These are phyloP conservation scores for Antheraea mylitta DNA, from an alignment of 1,140 invertebrate genomes.

Conservation along the genomic window DNA sequence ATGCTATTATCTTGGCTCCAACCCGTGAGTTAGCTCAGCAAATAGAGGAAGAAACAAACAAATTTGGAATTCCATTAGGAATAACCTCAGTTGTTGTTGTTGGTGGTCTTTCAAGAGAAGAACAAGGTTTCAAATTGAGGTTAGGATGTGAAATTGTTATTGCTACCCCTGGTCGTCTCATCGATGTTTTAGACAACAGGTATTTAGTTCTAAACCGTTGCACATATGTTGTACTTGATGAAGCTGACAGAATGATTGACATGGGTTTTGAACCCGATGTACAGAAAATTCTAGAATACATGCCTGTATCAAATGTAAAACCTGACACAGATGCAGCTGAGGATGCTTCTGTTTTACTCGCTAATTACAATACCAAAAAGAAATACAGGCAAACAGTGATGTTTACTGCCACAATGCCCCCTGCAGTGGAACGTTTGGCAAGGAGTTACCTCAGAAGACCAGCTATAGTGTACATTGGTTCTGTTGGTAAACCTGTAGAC, in stretches of 20 bases:
- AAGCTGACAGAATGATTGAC: slow-evolving; percentile 99
- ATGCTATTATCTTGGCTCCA: slow-evolving; percentile 99
- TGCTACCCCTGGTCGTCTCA: slow-evolving; percentile 99
- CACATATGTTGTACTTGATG: slow-evolving; percentile 95
- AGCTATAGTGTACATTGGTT: slow-evolving; percentile 98
- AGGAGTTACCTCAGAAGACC: slow-evolving; percentile 96
- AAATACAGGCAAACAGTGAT: slow-evolving; percentile 99
- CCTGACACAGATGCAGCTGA: slow-evolving; percentile 99
- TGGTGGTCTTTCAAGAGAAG: slow-evolving; percentile 97
- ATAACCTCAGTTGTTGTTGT: slow-evolving; percentile 99
- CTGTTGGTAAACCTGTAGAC: slow-evolving; percentile 98
- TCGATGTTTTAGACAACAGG: slow-evolving; percentile 99
- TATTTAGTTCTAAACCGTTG: slow-evolving; percentile 98
- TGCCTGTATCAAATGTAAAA: slow-evolving; percentile 99
- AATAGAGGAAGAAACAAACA: slow-evolving; percentile 99
- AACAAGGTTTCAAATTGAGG: slow-evolving; percentile 97
- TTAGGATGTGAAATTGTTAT: slow-evolving; percentile 99
- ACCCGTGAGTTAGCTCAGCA: slow-evolving; percentile 99
- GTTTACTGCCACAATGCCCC: slow-evolving; percentile 99
- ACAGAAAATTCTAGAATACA: slow-evolving; percentile 98
- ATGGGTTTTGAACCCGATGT: slow-evolving; percentile 99
- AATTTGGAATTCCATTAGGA: slow-evolving; percentile 96
- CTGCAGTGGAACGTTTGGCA: slow-evolving; percentile 97
- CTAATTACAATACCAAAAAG: slow-evolving; percentile 98
- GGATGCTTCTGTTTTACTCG: slow-evolving; percentile 93